phyloP scores from a whole-genome alignment of 2,888 invertebrate genomes.

The Limnephilus marmoratus region DNA sequence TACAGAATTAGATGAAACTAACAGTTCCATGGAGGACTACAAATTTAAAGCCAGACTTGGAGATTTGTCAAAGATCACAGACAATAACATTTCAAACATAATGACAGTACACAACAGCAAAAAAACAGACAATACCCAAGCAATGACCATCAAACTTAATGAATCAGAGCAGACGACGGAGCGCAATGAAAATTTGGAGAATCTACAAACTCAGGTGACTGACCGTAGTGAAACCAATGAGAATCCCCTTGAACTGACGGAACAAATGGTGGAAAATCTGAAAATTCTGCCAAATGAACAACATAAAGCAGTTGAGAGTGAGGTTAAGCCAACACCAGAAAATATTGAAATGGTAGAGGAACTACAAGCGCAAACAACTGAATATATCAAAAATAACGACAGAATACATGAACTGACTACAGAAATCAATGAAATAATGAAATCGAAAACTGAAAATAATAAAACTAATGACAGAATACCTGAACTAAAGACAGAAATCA shows the following conservation, averaged over 20 bases:
- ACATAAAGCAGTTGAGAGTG: not conserved
- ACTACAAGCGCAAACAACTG: not conserved
- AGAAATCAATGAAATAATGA: no score
- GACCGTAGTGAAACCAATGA: no score
- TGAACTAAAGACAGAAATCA: no score
- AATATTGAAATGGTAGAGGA: not conserved
- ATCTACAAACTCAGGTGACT: no score
- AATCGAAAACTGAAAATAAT: no score
- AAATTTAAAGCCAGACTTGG: not conserved
- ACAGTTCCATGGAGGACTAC: not conserved
- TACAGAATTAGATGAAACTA: not conserved
- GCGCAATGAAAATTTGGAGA: not conserved
- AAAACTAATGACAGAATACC: no score
- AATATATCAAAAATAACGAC: no score
- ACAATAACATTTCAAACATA: not conserved
- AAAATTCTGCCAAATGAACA: not conserved
- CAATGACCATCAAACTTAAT: not conserved
- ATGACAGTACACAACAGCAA: not conserved
- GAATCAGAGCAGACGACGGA: not conserved
- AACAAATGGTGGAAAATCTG: not conserved
- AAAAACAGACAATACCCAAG: not conserved
- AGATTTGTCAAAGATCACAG: not conserved
- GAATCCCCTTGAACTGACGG: no score
- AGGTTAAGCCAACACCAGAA: not conserved
- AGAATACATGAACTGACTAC: no score